Base-by-base conservation (phyloP, 2,113 vertebrate species). In the Ahaetulla prasina region DNA sequence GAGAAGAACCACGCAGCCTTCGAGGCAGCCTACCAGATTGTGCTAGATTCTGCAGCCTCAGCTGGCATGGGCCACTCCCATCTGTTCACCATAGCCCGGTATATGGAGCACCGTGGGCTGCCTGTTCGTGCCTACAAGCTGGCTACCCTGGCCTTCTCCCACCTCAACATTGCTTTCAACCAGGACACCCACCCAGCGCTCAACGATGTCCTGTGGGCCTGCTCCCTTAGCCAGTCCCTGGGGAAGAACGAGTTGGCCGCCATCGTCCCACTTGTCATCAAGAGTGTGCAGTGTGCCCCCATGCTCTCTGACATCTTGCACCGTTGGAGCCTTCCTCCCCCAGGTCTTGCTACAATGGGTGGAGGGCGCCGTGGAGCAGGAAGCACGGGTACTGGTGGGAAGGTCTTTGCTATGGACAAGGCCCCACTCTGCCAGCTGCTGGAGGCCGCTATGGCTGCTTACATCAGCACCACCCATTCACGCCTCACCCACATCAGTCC, bases 401-500 rank as follows among this genome's bases (percentile, higher is more conserved):
- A 97, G 47, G 95, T 96, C 0, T 91, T 96, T 84, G 95, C 96
- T 0, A 74, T 96, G 0, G 97, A 97, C 87, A 96, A 97, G 91
- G 96, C 96, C 0, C 97, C 97, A 0, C 96, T 97, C 2, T 97
- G 96, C 87, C 97, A 97, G 93, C 96, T 97, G 23, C 93, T 97
- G 39, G 97, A 97, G 0, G 97, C 97, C 0, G 96, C 97, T 0
- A 96, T 97, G 23, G 94, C 96, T 0, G 96, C 97, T 57, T 97
- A 97, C 87, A 94, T 97, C 92, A 96, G 95, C 94, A 97, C 97
- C 91, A 97, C 97, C 84, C 97, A 97, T 91, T 97, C 97, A 0
- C 97, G 97, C 89, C 96, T 97, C 60, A 97, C 97, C 0, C 97
- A 97, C 93, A 97, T 97, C 94, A 97, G 97, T 90, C 97, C 97